A percentile compares a stretch with the other conserved stretches of the same genome.
phyloP scores from a whole-genome alignment of 2,797 vertebrate genomes.

The Parauchenoglanis ngamensis region DNA sequence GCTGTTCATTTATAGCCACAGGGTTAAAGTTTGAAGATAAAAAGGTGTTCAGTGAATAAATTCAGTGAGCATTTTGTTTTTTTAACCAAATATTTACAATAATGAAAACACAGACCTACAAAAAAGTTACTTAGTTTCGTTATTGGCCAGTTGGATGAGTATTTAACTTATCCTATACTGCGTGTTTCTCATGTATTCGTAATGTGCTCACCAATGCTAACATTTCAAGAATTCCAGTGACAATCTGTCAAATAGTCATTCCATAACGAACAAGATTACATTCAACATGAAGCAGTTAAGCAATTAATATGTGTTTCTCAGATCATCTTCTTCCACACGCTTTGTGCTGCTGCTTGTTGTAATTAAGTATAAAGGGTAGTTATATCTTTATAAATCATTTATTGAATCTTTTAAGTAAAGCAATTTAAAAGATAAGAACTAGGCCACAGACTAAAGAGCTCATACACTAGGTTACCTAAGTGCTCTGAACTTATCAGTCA shows the following conservation, averaged over 20 bases:
- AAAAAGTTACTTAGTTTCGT: not conserved
- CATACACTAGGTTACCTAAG: not conserved
- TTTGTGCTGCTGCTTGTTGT: not conserved
- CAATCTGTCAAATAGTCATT: not conserved
- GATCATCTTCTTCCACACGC: not conserved
- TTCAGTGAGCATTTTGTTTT: not conserved
- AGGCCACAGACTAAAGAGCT: not conserved
- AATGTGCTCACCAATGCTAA: not conserved
- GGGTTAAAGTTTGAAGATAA: not conserved
- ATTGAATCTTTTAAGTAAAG: not conserved
- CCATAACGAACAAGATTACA: not conserved
- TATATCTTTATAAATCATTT: not conserved
- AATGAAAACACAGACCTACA: not conserved
- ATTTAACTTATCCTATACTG: not conserved
- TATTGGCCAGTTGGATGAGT: not conserved
- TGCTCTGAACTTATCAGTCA: not conserved
- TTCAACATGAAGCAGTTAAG: not conserved
- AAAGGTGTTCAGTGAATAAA: too few species aligned
- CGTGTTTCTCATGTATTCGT: not conserved
- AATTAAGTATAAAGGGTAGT: not conserved
- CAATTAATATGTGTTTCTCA: not conserved
- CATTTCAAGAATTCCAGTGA: not conserved
- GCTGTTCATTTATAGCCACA: not conserved
- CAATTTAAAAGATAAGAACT: slow-evolving; percentile 5
- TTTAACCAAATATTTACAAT: not conserved